Base-by-base conservation (phyloP, 1,140 invertebrate species). In the Melitaea cinxia region DNA sequence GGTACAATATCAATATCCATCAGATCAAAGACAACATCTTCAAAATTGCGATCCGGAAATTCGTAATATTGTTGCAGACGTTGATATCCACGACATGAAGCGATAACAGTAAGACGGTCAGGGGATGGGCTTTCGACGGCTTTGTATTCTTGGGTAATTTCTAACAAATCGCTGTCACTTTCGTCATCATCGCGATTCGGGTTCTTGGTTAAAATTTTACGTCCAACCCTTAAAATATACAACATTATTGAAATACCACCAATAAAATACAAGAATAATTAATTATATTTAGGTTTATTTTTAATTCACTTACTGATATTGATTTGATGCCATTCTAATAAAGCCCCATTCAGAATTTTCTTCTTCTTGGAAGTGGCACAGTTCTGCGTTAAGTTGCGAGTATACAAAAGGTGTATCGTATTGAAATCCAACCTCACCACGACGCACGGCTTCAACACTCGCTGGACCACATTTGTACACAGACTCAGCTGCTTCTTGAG, bases 391-490 rank as follows among this genome's bases (percentile, higher is more conserved):
- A 2, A 97, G 94, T 87, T 96, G 95, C 42, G 95, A 93, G 83
- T 95, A 95, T 33, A 96, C 93, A 82, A 96, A 96, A 0, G 93
- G 92, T 1, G 93, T 94, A 76, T 97, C 96, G 75, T 95, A 96
- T 56, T 93, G 91, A 56, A 95, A 93, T 24, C 95, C 94, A 14
- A 96, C 93, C 84, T 96, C 94, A 6, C 96, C 96, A 54, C 93
- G 92, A 26, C 94, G 92, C 0, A 97, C 93, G 30, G 96, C 96
- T 75, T 93, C 93, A n/a, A 94, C 89, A 28, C 93, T 94, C 10
- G 94, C 93, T 0, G 96, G 95, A 4, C 95, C 95, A 80, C 94
- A 95, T n/a, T 93, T 92, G 65, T 92, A 93, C 0, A 93, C 87
- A 75, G 93, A 88, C 45, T 93, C 93, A 57, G 95, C 95, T 60